These are phyloP conservation scores for Myrmecophaga tridactyla DNA, from an alignment of 2,113 vertebrate species.

Conservation along the genomic window DNA sequence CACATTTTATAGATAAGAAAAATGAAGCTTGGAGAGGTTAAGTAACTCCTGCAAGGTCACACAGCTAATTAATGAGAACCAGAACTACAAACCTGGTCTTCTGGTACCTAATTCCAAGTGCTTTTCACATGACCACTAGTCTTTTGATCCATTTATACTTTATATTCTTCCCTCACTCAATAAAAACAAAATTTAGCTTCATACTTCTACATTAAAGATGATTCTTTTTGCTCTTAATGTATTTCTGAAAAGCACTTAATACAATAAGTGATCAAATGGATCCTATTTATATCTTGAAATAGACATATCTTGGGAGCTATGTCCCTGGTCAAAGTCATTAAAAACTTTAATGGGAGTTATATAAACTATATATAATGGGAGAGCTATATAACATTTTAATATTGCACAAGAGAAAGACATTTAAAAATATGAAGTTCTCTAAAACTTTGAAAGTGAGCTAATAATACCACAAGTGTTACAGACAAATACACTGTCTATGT, in stretches of 20 bases:
- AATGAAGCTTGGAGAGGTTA: not conserved
- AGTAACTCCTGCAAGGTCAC: too few species aligned
- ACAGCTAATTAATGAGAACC: not conserved
- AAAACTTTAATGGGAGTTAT: too few species aligned
- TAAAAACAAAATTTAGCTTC: not conserved
- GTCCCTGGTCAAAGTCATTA: not conserved
- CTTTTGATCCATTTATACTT: not conserved
- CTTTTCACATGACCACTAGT: not conserved
- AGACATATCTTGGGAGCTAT: not conserved
- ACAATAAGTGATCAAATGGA: not conserved
- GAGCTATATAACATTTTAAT: not conserved
- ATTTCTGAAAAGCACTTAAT: not conserved
- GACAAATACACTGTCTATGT: not conserved
- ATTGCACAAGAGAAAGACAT: not conserved
- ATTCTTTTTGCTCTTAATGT: not conserved
- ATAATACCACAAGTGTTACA: not conserved
- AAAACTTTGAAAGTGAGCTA: not conserved
- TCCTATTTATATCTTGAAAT: not conserved
- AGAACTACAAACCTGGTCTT: not conserved
- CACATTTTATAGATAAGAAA: not conserved
- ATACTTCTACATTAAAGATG: not conserved
- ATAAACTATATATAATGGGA: too few species aligned
- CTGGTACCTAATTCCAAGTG: not conserved
- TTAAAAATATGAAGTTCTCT: not conserved
- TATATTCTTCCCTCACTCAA: not conserved